These are phyloP conservation scores for Epizoanthus fatuus DNA, from an alignment of 92 coral and sea anemone genomes.

Conservation along the genomic window DNA sequence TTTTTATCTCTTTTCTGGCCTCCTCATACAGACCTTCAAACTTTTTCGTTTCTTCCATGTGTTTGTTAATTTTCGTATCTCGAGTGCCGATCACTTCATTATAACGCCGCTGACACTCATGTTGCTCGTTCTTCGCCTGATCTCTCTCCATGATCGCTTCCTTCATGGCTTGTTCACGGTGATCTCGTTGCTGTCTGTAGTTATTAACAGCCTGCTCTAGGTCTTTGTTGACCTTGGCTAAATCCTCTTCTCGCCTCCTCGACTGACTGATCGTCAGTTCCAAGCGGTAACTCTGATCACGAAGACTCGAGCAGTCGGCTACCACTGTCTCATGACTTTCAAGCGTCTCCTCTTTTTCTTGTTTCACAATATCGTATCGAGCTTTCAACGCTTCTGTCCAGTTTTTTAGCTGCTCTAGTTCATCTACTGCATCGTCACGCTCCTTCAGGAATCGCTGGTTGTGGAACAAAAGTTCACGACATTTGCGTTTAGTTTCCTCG, in stretches of 20 bases:
- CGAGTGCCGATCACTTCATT: constrained; percentile 77
- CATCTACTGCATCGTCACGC: constrained; percentile 77
- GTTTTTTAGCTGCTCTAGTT: constrained; percentile 79
- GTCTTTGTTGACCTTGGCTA: constrained; percentile 78
- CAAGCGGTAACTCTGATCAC: constrained; percentile 84
- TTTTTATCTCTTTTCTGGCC: constrained; percentile 65
- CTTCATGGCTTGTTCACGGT: constrained; percentile 79
- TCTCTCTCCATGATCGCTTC: constrained; percentile 90
- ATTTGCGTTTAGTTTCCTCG: constrained; percentile 84
- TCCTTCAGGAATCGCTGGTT: constrained; percentile 81
- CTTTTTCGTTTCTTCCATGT: constrained; percentile 83
- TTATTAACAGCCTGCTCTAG: constrained; percentile 79
- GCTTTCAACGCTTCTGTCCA: constrained; percentile 96
- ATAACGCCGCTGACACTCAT: constrained; percentile 75
- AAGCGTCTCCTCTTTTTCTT: constrained; percentile 85
- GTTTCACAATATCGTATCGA: constrained; percentile 94
- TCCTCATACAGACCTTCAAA: constrained; percentile 83
- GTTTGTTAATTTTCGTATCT: constrained; percentile 82
- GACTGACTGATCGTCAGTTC: constrained; percentile 76
- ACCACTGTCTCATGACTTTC: constrained; percentile 86
- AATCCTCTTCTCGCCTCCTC: constrained; percentile 76
- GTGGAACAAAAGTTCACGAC: constrained; percentile 83
- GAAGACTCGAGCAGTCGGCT: constrained; percentile 84
- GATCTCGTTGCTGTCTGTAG: constrained; percentile 88
- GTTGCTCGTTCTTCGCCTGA: constrained; percentile 79